A percentile compares a stretch with the other conserved stretches of the same genome.
phyloP scores from a whole-genome alignment of 1,140 invertebrate genomes.

The Cydia strobilella region DNA sequence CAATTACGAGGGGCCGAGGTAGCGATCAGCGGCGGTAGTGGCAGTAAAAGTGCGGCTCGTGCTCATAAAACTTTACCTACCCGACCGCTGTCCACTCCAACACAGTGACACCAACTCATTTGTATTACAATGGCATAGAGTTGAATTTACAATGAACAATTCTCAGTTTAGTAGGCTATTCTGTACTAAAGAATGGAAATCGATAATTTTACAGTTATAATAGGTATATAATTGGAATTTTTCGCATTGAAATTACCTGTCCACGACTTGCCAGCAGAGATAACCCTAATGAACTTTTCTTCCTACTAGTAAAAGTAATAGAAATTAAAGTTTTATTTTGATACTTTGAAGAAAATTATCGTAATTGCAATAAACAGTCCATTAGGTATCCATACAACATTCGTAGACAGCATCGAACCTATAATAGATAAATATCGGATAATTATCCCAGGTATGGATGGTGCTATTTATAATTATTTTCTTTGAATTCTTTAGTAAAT shows the following conservation, averaged over 20 bases:
- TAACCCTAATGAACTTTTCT: no score
- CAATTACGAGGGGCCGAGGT: conserved; percentile 74
- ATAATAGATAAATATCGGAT: no score
- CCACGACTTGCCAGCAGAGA: background rate
- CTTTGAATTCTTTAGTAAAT: no score
- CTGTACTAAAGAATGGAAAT: background rate
- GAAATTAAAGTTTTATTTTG: no score
- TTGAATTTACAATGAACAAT: conserved; percentile 37
- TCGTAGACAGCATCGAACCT: no score
- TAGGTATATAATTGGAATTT: background rate
- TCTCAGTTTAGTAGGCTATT: conserved; percentile 30
- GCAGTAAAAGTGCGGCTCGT: conserved; percentile 76
- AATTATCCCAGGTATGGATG: no score
- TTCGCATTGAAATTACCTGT: background rate
- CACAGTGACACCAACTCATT: conserved; percentile 25
- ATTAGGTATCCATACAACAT: no score
- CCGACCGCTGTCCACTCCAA: conserved; percentile 60
- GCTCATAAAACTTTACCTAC: conserved; percentile 73
- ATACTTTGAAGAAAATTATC: no score
- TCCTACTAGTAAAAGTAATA: no score
- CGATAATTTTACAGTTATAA: background rate
- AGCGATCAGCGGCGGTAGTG: conserved; percentile 74
- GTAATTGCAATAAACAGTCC: no score
- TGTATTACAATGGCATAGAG: conserved; percentile 45
- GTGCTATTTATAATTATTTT: no score